Evolutionary conservation across 2,797 vertebrate genomes (phyloP).

Genomic region (Octomys mimax): DNA sequence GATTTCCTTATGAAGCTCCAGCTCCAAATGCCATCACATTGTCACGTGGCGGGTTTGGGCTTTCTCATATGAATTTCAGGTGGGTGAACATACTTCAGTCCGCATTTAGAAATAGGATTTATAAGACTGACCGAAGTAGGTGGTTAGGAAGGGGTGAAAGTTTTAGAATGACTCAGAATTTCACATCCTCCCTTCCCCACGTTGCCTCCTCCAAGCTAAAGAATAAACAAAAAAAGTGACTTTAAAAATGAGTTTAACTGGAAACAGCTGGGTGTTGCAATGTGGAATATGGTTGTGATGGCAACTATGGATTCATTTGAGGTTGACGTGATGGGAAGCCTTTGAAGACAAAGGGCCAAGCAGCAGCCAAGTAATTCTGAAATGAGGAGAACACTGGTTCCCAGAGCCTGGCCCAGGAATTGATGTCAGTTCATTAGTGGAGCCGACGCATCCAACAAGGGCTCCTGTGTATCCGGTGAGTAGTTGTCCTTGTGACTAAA

Average conservation of each 20-base stretch:
- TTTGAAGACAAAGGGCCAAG: neutral
- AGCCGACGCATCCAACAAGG: neutral
- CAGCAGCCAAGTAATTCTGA: neutral
- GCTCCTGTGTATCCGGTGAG: neutral
- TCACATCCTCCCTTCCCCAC: neutral
- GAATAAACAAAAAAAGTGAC: neutral
- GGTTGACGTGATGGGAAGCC: neutral
- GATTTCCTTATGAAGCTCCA: neutral
- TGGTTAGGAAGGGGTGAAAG: neutral
- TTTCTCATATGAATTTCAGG: neutral
- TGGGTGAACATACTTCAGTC: neutral
- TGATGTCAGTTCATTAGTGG: neutral
- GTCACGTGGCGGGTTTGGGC: neutral
- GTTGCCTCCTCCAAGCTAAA: neutral
- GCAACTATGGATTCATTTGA: neutral
- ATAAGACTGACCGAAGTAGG: neutral
- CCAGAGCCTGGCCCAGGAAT: neutral
- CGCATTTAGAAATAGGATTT: neutral
- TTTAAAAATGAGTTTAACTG: neutral
- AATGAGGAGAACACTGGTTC: neutral
- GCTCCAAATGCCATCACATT: neutral
- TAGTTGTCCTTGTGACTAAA: neutral
- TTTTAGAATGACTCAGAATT: neutral
- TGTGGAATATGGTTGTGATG: neutral
- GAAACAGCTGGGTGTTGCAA: neutral